These are phyloP conservation scores for Cerceris ruficornis DNA, from an alignment of 2,888 invertebrate species.

Conservation along the genomic window DNA sequence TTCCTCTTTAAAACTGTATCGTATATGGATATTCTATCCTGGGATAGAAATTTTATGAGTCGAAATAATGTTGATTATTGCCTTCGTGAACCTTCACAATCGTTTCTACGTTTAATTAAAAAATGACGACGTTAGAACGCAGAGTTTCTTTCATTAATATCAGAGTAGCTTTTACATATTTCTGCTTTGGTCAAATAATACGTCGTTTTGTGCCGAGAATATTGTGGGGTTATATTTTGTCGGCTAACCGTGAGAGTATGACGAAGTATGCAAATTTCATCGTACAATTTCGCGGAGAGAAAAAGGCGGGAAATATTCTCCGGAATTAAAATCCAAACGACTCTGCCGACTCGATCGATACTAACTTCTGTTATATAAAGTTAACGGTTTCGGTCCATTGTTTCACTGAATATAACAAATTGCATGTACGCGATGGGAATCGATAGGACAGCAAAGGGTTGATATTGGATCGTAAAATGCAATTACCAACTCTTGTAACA, in stretches of 20 bases:
- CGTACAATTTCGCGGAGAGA: no score
- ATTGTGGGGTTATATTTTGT: no score
- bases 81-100: slow-evolving; percentile 5
- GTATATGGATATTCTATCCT: not conserved
- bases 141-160: no score
- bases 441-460: slow-evolving; percentile 8
- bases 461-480: not conserved
- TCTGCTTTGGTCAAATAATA: no score
- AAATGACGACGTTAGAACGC: no score
- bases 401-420: slow-evolving; percentile 19
- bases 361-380: slow-evolving; percentile 6
- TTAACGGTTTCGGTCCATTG: not conserved
- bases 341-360: not conserved
- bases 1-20: slow-evolving; percentile 37
- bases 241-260: no score
- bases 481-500: slow-evolving; percentile 14
- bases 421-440: slow-evolving; percentile 17
- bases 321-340: slow-evolving; percentile 4
- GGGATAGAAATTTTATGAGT: slow-evolving; percentile 21
- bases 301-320: not conserved
- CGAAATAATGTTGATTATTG: slow-evolving; percentile 42
- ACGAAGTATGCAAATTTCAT: no score
- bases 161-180: no score
- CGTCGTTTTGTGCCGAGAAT: no score
- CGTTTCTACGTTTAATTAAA: not conserved